Conservation (phyloP, 2,797 vertebrate genomes). For the Buphagus erythrorhynchus region DNA sequence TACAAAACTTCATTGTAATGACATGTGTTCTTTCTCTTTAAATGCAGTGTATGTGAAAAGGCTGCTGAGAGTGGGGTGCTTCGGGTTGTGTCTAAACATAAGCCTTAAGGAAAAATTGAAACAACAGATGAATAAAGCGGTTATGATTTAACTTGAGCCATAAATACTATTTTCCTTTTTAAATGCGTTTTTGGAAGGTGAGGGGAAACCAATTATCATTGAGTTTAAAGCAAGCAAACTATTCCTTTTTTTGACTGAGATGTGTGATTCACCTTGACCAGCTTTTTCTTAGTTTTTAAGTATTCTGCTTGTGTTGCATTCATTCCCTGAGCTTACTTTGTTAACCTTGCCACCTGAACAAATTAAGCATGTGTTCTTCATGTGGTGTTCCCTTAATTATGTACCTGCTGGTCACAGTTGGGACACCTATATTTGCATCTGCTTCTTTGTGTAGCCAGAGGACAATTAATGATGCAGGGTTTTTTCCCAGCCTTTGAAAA, state of each 20-base stretch:
- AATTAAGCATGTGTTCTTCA: fast-evolving
- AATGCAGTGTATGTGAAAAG: not conserved
- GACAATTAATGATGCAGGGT: not conserved
- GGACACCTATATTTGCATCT: not conserved
- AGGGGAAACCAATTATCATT: not conserved
- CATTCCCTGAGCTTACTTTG: not conserved
- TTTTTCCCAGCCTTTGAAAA: not conserved
- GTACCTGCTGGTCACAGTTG: not conserved
- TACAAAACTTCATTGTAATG: not conserved
- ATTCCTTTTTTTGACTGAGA: not conserved
- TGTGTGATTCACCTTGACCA: not conserved
- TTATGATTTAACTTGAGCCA: not conserved
- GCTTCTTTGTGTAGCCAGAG: not conserved
- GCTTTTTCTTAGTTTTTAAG: not conserved
- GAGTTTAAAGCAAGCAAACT: not conserved
- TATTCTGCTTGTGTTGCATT: not conserved
- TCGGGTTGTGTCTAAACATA: not conserved
- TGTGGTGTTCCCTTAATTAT: not conserved
- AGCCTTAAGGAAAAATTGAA: constrained; percentile 19
- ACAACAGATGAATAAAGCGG: not conserved
- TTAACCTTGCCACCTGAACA: not conserved
- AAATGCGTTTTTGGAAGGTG: not conserved
- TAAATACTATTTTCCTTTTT: not conserved
- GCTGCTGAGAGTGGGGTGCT: not conserved
- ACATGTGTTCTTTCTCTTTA: not conserved